Conservation (phyloP, 30 jellyfish, hydroid and myxozoan species). For the Cassiopea andromeda region DNA sequence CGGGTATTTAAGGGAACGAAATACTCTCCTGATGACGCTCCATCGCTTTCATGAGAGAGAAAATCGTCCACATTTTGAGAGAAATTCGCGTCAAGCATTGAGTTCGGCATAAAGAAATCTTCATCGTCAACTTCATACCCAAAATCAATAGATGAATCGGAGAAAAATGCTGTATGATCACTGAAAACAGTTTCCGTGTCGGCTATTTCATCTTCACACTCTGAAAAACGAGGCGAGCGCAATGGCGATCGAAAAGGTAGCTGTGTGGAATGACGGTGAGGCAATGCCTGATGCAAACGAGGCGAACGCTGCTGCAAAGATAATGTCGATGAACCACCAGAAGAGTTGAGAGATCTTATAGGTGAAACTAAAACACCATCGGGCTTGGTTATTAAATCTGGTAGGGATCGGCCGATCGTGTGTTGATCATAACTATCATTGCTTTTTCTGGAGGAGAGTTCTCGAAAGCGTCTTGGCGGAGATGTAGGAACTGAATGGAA, state of each 20-base stretch:
- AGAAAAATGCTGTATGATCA: conserved; percentile 59
- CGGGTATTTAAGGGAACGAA: conserved; percentile 59
- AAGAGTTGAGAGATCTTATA: conserved; percentile 35
- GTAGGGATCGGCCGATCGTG: conserved; percentile 60
- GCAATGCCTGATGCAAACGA: conserved; percentile 11
- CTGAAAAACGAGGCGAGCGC: conserved; percentile 71
- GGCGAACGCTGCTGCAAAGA: conserved; percentile 28
- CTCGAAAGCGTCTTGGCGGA: conserved; percentile 54
- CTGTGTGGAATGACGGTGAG: neutral
- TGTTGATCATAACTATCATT: conserved; percentile 57
- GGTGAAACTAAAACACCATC: conserved; percentile 4
- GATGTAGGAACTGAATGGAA: conserved; percentile 25
- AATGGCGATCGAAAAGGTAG: conserved; percentile 63
- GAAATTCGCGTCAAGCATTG: conserved; percentile 40
- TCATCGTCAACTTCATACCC: conserved; percentile 75
- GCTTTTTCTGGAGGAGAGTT: conserved; percentile 60
- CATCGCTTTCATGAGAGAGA: conserved; percentile 67
- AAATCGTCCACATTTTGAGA: conserved; percentile 80
- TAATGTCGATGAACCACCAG: conserved; percentile 42
- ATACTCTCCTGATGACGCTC: conserved; percentile 64
- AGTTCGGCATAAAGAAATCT: conserved; percentile 56
- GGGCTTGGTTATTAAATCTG: conserved; percentile 30
- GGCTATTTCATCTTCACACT: conserved; percentile 50
- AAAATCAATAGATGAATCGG: conserved; percentile 68
- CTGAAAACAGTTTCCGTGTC: conserved; percentile 71